Conservation (phyloP, 2,113 vertebrate species). For the Maylandia zebra region DNA sequence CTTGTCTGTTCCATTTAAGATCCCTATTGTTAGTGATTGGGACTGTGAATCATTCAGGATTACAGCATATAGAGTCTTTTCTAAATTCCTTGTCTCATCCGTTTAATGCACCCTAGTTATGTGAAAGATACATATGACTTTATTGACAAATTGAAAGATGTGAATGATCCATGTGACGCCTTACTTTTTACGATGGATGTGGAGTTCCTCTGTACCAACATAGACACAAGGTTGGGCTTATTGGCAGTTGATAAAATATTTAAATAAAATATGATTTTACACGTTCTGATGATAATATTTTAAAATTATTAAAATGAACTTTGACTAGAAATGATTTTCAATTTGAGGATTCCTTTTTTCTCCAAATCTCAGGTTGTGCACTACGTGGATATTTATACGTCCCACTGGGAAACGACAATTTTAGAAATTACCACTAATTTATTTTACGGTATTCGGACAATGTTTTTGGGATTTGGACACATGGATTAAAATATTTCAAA, state of each 20-base stretch:
- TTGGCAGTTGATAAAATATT: accelerated
- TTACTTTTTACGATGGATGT: neutral
- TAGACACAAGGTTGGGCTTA: neutral
- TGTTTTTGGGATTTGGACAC: accelerated
- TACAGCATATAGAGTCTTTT: neutral
- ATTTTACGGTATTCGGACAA: accelerated
- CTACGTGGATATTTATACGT: accelerated
- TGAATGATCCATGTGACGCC: accelerated
- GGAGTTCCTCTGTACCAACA: neutral
- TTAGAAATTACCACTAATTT: neutral
- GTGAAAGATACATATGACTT: neutral
- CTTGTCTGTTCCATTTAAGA: neutral
- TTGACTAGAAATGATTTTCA: neutral
- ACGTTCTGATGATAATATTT: accelerated
- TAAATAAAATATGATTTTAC: neutral
- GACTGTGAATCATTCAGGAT: neutral
- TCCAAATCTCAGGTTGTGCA: accelerated
- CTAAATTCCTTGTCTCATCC: neutral
- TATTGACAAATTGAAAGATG: neutral
- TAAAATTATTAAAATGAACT: neutral
- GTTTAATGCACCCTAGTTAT: neutral
- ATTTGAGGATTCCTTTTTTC: neutral
- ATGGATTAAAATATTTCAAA: neutral
- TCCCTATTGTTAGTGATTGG: accelerated
- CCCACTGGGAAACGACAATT: accelerated